These are phyloP conservation scores for Amitus sp. DNA, from an alignment of 2,888 invertebrate genomes.

Conservation along the genomic window DNA sequence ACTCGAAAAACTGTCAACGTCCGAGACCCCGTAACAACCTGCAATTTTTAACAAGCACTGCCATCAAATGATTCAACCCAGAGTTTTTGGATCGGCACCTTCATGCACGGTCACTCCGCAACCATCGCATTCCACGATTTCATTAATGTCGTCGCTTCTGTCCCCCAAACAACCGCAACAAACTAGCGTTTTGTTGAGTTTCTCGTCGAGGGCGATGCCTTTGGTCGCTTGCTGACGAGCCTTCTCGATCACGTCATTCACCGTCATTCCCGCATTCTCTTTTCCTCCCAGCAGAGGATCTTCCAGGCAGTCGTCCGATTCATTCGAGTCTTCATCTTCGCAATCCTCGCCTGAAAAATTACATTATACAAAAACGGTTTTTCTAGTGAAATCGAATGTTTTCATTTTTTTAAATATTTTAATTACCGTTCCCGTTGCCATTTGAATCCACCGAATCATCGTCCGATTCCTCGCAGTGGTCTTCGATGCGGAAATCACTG, in stretches of 20 bases:
- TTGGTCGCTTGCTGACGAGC: constrained; percentile 66
- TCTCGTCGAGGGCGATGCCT: constrained; percentile 63
- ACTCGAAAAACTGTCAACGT: constrained; percentile 90
- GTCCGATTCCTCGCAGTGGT: constrained; percentile 82
- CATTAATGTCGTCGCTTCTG: constrained; percentile 91
- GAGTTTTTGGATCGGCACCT: constrained; percentile 68
- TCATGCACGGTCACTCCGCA: constrained; percentile 97
- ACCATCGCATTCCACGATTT: constrained; percentile 96
- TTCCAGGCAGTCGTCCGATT: constrained; percentile 63
- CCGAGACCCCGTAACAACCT: constrained; percentile 95
- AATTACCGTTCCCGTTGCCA: constrained; percentile 71
- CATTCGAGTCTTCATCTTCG: constrained; percentile 54
- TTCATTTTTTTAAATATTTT: too few relatives aligned
- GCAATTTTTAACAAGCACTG: constrained; percentile 7
- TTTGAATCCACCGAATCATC: constrained; percentile 80
- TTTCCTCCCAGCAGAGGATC: constrained; percentile 61
- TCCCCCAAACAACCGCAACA: constrained; percentile 95
- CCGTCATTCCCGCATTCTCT: constrained; percentile 61
- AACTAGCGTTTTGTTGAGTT: constrained; percentile 78
- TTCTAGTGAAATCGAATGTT: too few relatives aligned
- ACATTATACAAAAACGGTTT: too few relatives aligned
- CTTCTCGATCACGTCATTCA: constrained; percentile 68
- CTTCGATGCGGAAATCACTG: constrained; percentile 92
- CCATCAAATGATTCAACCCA: not conserved
- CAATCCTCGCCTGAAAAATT: constrained; percentile 15